Evolutionary conservation across 2,888 invertebrate genomes (phyloP).

Genomic region (Parnassius orleans): DNA sequence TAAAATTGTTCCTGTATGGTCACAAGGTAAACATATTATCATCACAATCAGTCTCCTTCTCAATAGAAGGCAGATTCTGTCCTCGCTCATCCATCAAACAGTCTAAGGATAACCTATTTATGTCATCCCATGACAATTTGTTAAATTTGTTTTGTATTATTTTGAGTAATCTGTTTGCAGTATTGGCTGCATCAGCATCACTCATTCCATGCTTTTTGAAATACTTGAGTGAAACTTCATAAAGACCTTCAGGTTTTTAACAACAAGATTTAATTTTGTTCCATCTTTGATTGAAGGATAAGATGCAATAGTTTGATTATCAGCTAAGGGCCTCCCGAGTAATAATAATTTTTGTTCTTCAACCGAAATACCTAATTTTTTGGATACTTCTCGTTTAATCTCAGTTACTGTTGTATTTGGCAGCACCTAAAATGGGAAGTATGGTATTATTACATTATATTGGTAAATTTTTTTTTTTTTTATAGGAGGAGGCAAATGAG

Average conservation of each 20-base stretch:
- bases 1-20: constrained; percentile 34
- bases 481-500: too few species aligned
- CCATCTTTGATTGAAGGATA: constrained; percentile 89
- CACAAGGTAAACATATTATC: constrained; percentile 51
- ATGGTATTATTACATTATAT: neutral
- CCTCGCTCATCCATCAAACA: constrained; percentile 51
- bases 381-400: constrained; percentile 84
- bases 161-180: constrained; percentile 81
- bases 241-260: constrained; percentile 85
- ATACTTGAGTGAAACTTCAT: constrained; percentile 79
- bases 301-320: constrained; percentile 85
- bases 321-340: constrained; percentile 86
- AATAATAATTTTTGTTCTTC: constrained; percentile 86
- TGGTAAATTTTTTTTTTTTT: neutral
- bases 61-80: constrained; percentile 34
- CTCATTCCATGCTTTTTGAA: constrained; percentile 81
- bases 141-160: constrained; percentile 76
- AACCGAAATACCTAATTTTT: constrained; percentile 83
- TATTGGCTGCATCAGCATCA: constrained; percentile 83
- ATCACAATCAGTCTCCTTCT: constrained; percentile 47
- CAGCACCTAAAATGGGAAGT: constrained; percentile 62
- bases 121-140: constrained; percentile 80
- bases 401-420: constrained; percentile 83
- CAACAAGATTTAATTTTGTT: constrained; percentile 85
- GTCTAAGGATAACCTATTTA: constrained; percentile 76